Evolutionary conservation across 2,113 vertebrate genomes (phyloP).

Genomic region (Hemiprocne comata): DNA sequence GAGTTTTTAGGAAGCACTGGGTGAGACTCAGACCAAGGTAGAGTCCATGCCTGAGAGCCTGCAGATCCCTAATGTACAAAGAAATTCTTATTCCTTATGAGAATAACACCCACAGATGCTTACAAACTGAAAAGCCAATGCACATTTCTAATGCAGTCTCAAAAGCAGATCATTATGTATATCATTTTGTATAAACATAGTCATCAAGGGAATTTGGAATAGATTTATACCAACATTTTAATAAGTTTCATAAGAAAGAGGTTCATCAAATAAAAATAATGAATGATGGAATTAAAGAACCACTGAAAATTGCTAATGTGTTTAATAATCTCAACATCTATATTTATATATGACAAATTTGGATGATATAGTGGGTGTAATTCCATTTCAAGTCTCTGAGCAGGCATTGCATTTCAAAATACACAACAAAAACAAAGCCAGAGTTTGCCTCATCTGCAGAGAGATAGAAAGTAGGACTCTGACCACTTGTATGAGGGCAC

Average conservation of each 20-base stretch:
- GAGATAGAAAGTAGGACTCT: neutral
- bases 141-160: slow-evolving; percentile 55
- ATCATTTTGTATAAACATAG: slow-evolving; percentile 65
- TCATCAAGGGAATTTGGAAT: slow-evolving; percentile 63
- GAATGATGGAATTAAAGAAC: slow-evolving; percentile 65
- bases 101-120: neutral
- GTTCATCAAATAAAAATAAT: slow-evolving; percentile 71
- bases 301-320: slow-evolving; percentile 65
- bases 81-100: slow-evolving; percentile 32
- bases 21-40: neutral
- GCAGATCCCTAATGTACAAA: neutral
- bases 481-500: neutral
- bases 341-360: slow-evolving; percentile 69
- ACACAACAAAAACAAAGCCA: slow-evolving; percentile 6
- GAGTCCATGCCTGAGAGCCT: neutral
- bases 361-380: slow-evolving; percentile 38
- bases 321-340: slow-evolving; percentile 69
- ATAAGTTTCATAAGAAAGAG: slow-evolving; percentile 67
- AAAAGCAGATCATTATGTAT: slow-evolving; percentile 66
- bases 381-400: slow-evolving; percentile 38
- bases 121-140: slow-evolving; percentile 3
- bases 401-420: neutral
- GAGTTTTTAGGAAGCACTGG: neutral
- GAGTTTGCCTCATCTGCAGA: neutral
- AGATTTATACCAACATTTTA: slow-evolving; percentile 68